Conservation (phyloP, 35 echinoderm and acorn worm genomes). For the Heliocidaris erythrogramma region DNA sequence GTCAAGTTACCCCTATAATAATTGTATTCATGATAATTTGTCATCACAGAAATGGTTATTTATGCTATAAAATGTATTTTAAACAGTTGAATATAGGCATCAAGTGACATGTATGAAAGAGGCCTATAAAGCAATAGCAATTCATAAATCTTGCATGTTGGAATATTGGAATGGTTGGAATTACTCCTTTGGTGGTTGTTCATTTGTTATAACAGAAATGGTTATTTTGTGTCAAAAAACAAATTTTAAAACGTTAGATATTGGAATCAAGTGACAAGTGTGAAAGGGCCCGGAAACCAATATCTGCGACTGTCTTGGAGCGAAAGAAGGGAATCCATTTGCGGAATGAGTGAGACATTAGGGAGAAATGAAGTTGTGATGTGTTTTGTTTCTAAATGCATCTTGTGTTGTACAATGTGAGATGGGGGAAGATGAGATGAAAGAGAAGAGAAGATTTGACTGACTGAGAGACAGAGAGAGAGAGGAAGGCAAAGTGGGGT, state of each 20-base stretch:
- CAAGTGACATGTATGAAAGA: neutral
- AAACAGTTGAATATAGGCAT: neutral
- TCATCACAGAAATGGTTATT: neutral
- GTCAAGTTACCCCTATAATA: neutral
- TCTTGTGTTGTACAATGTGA: neutral
- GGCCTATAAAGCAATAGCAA: neutral
- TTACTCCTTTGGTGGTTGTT: too few species aligned
- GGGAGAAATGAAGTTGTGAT: constrained; percentile 8
- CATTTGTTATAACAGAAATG: neutral
- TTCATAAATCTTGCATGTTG: too few species aligned
- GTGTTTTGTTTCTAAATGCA: constrained; percentile 18
- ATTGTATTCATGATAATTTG: neutral
- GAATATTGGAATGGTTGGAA: too few species aligned
- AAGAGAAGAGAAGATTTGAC: neutral
- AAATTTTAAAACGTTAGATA: neutral
- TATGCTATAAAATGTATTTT: neutral
- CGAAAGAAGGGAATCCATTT: neutral
- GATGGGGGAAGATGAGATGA: neutral
- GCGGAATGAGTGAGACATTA: constrained; percentile 7
- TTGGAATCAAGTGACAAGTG: neutral
- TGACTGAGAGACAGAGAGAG: neutral
- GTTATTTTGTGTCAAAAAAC: too few species aligned
- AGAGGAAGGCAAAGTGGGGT: neutral
- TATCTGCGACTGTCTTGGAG: neutral
- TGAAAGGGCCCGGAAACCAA: neutral